Conservation (phyloP, 2,797 vertebrate species). For the Microtus obscurus region DNA sequence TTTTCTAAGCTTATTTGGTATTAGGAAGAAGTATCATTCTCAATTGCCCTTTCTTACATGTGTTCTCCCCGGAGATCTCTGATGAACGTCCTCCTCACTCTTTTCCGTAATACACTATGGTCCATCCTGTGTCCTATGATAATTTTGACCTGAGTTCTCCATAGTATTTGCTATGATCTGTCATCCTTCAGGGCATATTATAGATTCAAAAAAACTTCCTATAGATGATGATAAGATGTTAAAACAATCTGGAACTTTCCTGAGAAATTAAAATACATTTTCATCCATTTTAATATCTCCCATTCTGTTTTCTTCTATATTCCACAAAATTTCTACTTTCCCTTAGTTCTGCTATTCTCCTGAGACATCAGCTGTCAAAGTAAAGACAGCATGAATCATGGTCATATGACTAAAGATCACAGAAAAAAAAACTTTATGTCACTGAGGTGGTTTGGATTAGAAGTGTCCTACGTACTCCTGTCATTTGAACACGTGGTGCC, state of each 20-base stretch:
- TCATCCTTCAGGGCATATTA: not conserved
- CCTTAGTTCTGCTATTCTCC: not conserved
- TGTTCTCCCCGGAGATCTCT: not conserved
- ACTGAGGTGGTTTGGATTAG: not conserved
- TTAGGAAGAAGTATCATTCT: not conserved
- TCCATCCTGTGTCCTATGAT: not conserved
- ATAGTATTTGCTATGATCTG: not conserved
- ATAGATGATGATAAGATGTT: not conserved
- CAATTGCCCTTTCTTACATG: not conserved
- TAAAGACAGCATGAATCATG: not conserved
- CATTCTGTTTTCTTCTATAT: not conserved
- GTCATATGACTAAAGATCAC: not conserved
- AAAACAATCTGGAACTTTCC: not conserved
- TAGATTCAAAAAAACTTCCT: not conserved
- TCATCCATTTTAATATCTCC: not conserved
- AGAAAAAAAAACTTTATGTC: constrained; percentile 33
- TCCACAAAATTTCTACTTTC: not conserved
- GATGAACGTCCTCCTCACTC: not conserved
- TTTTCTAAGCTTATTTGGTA: not conserved
- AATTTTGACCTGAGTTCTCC: not conserved
- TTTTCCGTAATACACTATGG: not conserved
- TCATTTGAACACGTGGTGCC: not conserved
- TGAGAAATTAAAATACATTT: not conserved
- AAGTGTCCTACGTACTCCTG: not conserved
- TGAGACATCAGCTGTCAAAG: not conserved